Percentiles rank a stretch among this genome's conserved stretches.
Conservation (phyloP, 2,113 vertebrate species). For the Cyanoderma ruficeps region DNA sequence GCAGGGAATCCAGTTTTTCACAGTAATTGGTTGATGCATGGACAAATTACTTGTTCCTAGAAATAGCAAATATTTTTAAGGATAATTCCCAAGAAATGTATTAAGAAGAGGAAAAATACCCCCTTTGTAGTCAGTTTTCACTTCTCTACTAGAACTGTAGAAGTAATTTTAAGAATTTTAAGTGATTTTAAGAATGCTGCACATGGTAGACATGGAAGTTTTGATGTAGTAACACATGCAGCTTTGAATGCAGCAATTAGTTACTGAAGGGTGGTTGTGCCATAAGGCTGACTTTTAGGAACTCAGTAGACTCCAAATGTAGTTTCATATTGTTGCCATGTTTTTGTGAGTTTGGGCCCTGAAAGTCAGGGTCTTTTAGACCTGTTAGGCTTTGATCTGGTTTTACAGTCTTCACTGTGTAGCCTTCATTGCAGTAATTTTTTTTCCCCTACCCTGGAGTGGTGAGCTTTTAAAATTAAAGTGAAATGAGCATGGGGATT, state of each 20-base stretch:
- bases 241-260: neutral
- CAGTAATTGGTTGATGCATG: neutral
- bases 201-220: accelerated
- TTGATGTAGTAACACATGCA: neutral
- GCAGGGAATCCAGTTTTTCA: neutral
- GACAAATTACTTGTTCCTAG: neutral
- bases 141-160: neutral
- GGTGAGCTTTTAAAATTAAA: neutral
- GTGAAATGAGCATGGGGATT: neutral
- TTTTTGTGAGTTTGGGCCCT: neutral
- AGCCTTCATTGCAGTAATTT: neutral
- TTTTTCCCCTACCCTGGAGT: neutral
- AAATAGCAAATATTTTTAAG: neutral
- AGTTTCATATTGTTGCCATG: neutral
- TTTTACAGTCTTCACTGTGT: neutral
- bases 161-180: neutral
- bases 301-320: neutral
- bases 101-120: neutral
- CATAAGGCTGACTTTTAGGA: neutral
- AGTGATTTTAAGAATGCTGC: neutral
- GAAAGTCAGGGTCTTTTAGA: neutral
- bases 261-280: neutral
- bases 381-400: neutral
- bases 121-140: neutral
- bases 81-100: neutral